Evolutionary conservation across 2,888 invertebrate genomes (phyloP), one percentile per base, ranked within the genome.

Genomic region (Chaitophorus viminalis): DNA sequence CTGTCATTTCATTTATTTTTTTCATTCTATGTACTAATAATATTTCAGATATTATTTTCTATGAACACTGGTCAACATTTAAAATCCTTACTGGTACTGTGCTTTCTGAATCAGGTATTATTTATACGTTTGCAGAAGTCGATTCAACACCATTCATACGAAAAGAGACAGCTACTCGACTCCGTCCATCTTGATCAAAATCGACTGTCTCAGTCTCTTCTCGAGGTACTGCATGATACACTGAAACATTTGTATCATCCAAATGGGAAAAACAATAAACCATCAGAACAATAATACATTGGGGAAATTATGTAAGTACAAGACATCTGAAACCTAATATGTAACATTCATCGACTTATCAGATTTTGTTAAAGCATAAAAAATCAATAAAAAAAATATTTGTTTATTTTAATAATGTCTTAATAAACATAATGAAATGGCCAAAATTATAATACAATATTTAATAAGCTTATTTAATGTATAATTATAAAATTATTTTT

Each of bases 181-280:
- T 87, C 25, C 72, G 70, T 25, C 87, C 81, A 46, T 81, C 79
- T 9, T 79, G 81, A 39, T 87, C 87, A 5, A 60, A 87, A 31
- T 87, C 87, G 17, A 78, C 70, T 0, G 76, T 85, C 14, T 86
- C 86, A 0, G 70, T 86, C n/a, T 87, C 87, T 8, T 87, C 87
- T 0, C 87, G 70, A 11, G 87, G 87, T 31, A 87, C 74, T 1
- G 87, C 87, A 18, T 81, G 79, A 21, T 87, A 87, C 87, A 87
- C 87, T 87, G 39, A 72, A 86, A 86, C 54, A 82, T 52, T 54
- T 18, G 9, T 9, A 33, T 21, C 21, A 11, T 68, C 8, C 39
- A 68, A 21, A 33, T 2, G 39, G 39, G 4, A 54, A 39, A 39
- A 54, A 60, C 1, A 60, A 60, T 8, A 60, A 60, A 3, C 21